These are phyloP conservation scores for Drosophila nr. fundita DNA, from an alignment of 2,888 invertebrate species.

Conservation along the genomic window DNA sequence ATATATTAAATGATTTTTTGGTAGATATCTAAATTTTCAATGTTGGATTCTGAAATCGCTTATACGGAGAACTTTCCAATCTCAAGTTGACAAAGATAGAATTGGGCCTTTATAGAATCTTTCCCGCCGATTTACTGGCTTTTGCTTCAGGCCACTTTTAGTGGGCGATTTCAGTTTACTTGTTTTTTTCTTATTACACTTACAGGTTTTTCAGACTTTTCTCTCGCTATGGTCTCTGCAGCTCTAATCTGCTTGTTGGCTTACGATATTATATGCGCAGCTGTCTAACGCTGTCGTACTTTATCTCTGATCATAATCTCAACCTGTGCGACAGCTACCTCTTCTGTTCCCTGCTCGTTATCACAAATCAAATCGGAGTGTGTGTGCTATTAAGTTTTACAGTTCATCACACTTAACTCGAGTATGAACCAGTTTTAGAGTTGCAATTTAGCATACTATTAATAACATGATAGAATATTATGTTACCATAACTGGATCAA, in stretches of 20 bases:
- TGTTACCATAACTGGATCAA: conserved; percentile 40
- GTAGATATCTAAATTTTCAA: too few relatives aligned
- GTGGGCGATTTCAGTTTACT: background rate
- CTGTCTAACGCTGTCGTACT: background rate
- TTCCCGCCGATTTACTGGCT: background rate
- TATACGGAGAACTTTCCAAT: background rate
- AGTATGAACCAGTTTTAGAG: conserved; percentile 29
- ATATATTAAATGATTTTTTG: background rate
- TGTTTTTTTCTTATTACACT: background rate
- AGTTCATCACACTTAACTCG: conserved; percentile 22
- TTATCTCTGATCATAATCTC: background rate
- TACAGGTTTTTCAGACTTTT: background rate
- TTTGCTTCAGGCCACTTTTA: background rate
- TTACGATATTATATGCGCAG: background rate
- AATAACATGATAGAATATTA: conserved; percentile 15
- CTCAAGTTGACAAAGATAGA: too few relatives aligned
- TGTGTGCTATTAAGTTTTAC: conserved; percentile 12
- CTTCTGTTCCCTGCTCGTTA: conserved; percentile 1
- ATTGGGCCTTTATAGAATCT: background rate
- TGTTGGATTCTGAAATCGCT: background rate
- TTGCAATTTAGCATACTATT: conserved; percentile 21
- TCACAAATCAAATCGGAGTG: conserved; percentile 9
- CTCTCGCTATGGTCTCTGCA: background rate
- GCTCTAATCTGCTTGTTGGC: background rate
- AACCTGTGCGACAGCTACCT: conserved; percentile 3